A percentile compares a stretch with the other conserved stretches of the same genome.
Evolutionary conservation across 2,113 vertebrate genomes (phyloP).

Genomic region (Mesocricetus auratus): DNA sequence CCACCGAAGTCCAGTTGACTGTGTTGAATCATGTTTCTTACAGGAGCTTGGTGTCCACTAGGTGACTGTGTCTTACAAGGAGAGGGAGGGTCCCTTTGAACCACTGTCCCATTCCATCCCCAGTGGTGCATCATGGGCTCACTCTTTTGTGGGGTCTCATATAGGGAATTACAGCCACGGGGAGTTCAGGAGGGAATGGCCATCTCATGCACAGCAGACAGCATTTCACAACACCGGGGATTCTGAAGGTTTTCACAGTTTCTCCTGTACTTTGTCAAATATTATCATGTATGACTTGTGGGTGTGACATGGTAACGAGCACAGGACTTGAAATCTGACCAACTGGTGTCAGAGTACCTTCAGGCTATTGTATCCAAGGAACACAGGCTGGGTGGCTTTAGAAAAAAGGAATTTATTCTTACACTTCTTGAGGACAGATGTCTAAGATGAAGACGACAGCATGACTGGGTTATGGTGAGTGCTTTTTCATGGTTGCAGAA

Average conservation of each 20-base stretch:
- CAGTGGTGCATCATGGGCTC: neutral
- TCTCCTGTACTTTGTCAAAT: neutral
- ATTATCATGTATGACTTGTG: neutral
- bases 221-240: neutral
- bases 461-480: neutral
- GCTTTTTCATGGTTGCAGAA: neutral
- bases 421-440: neutral
- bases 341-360: neutral
- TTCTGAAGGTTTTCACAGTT: neutral
- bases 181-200: neutral
- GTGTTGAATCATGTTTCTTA: too few relatives aligned
- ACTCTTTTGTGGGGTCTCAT: neutral
- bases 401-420: neutral
- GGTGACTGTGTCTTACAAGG: neutral
- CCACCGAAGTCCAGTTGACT: neutral
- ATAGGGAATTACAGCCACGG: neutral
- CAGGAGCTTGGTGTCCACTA: neutral
- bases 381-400: neutral
- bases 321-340: neutral
- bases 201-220: neutral
- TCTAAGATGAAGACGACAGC: neutral
- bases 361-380: neutral
- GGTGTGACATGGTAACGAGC: too few relatives aligned
- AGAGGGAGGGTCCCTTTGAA: too few relatives aligned
- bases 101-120: too few relatives aligned